These are phyloP conservation scores for Stomorhina lunata DNA, from an alignment of 2,888 invertebrate genomes.

Conservation along the genomic window DNA sequence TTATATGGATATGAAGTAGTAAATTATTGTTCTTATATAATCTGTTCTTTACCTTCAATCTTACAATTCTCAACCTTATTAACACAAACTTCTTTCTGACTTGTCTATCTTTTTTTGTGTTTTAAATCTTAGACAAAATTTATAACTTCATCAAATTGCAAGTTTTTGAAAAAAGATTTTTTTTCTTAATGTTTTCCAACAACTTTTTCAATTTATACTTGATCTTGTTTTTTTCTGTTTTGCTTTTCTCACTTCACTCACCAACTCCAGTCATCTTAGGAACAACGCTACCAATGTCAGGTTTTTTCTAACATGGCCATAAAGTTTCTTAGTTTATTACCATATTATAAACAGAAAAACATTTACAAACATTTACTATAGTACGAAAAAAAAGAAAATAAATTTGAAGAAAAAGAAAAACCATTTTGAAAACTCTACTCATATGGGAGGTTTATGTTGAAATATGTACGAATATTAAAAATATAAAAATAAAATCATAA, in stretches of 20 bases:
- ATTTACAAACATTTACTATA: constrained; percentile 11
- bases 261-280: neutral
- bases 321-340: constrained; percentile 54
- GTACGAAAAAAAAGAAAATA: neutral
- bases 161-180: constrained; percentile 7
- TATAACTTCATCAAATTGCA: constrained; percentile 28
- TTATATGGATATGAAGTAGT: too few relatives aligned
- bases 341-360: constrained; percentile 29
- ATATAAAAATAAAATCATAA: constrained; percentile 10
- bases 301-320: constrained; percentile 20
- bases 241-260: constrained; percentile 5
- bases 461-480: neutral
- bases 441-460: constrained; percentile 48
- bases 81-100: too few relatives aligned
- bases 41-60: too few relatives aligned
- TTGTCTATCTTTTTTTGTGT: neutral
- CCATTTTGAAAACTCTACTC: constrained; percentile 49
- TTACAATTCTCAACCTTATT: too few relatives aligned
- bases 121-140: constrained; percentile 17
- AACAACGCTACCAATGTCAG: neutral
- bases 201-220: constrained; percentile 61
- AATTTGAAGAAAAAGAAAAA: constrained; percentile 12
- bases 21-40: too few relatives aligned
- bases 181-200: neutral
- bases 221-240: too few relatives aligned